Base-by-base conservation (phyloP, 2,888 invertebrate species). In the Apotomis capreana region DNA sequence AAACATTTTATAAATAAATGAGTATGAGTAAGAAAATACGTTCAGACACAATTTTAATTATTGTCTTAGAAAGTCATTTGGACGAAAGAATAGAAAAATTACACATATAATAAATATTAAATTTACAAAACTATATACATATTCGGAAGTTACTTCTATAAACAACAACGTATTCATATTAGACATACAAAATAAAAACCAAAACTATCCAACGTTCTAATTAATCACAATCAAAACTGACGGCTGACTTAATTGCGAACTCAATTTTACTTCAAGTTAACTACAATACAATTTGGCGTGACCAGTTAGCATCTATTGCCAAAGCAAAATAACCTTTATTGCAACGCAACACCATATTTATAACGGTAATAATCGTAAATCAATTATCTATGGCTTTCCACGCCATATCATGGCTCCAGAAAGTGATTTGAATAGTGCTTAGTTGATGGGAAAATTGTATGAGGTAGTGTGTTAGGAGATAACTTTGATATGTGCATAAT, bases 361-460 rank as follows among this genome's bases (percentile, higher is more conserved):
- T 72, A 26, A 68, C 58, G 12, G 62, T 26, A 15, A 72, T 72
- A 63, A 68, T 63, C 72, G 62, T 72, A 72, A 68, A 72, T 72
- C 72, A 72, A 72, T 72, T 72, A 72, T 72, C 72, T 63, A 72
- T 49, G 72, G 68, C 40, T 57, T 72, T 72, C 72, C 63, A 68
- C 61, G 46, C 62, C 63, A 72, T 72, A 72, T 62, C 68, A 49
- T 59, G 65, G 54, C 60, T 60, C 44, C 58, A 64, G 70, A 59
- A 58, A 71, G 61, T 58, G 62, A 68, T 68, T 71, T 71, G 72
- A 72, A 72, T 72, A 72, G 62, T 68, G 71, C 36, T 68, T 68
- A 72, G 46, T 72, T 72, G 72, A 58, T 68, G 63, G 72, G 72
- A 72, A 72, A 72, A 72, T 72, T 71, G 71, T 65, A 67, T 57